These are phyloP conservation scores for Maconellicoccus hirsutus DNA, from an alignment of 1,140 invertebrate genomes.

Conservation along the genomic window DNA sequence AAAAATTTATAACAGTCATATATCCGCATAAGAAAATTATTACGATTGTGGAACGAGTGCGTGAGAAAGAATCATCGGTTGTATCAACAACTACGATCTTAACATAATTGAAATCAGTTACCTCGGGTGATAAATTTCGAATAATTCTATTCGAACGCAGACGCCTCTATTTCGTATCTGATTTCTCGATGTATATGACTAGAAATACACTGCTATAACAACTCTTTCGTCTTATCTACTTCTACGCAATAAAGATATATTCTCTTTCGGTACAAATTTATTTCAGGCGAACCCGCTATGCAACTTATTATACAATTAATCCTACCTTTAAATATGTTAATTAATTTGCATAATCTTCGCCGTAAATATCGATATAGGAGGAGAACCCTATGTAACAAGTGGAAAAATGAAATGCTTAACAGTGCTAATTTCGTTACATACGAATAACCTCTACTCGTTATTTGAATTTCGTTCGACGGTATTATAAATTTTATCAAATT, in stretches of 20 bases:
- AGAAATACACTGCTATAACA: not conserved
- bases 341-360: constrained; percentile 9
- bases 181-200: not conserved
- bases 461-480: not conserved
- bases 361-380: not conserved
- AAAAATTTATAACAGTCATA: not conserved
- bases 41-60: not conserved
- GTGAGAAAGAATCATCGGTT: not conserved
- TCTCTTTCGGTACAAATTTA: not conserved
- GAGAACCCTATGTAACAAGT: too few species aligned
- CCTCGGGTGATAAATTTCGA: constrained; percentile 14
- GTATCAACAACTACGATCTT: not conserved
- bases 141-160: not conserved
- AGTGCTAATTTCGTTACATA: too few species aligned
- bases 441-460: too few species aligned
- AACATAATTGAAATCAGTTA: constrained; percentile 18
- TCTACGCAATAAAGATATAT: not conserved
- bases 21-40: not conserved
- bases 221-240: not conserved
- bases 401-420: too few species aligned
- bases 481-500: constrained; percentile 1
- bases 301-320: not conserved
- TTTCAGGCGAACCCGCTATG: not conserved
- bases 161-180: not conserved
- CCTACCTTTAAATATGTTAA: not conserved